phyloP scores from a whole-genome alignment of 2,888 invertebrate genomes.

The Eristalis intricaria region DNA sequence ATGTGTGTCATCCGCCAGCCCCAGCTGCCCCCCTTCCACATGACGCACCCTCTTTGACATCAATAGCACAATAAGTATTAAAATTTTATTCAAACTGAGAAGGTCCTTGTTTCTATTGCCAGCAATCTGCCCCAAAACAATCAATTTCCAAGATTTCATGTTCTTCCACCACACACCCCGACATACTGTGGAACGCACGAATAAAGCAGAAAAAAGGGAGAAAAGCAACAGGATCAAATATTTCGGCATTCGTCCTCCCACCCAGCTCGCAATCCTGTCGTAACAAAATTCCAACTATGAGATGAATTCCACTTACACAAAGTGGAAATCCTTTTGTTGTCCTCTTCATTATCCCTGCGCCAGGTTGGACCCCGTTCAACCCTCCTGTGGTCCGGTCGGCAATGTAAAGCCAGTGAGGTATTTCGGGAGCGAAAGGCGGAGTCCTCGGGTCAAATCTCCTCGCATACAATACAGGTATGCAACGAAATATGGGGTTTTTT shows the following conservation, averaged over 20 bases:
- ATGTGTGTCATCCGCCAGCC: background rate
- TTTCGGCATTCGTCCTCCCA: conserved; percentile 3
- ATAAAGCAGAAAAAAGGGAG: background rate
- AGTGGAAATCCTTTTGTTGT: conserved; percentile 36
- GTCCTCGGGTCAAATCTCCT: background rate
- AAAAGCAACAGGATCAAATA: conserved; percentile 43
- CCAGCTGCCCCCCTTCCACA: background rate
- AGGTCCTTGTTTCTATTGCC: conserved; percentile 11
- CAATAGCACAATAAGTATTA: conserved; percentile 33
- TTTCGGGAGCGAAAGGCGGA: background rate
- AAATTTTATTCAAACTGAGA: conserved; percentile 6
- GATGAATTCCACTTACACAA: conserved; percentile 36
- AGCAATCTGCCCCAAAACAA: conserved; percentile 25
- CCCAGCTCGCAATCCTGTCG: background rate
- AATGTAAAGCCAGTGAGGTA: background rate
- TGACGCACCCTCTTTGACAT: conserved; percentile 1
- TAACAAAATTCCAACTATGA: conserved; percentile 38
- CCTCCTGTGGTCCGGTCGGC: background rate
- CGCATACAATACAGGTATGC: background rate
- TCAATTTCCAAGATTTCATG: conserved; percentile 20
- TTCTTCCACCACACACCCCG: background rate
- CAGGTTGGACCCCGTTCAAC: background rate
- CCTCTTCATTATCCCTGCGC: conserved; percentile 8
- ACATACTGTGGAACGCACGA: background rate
- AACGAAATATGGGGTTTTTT: too few relatives aligned